Base-by-base conservation (phyloP, 1,140 invertebrate genomes). In the Zelostemma sp. region DNA sequence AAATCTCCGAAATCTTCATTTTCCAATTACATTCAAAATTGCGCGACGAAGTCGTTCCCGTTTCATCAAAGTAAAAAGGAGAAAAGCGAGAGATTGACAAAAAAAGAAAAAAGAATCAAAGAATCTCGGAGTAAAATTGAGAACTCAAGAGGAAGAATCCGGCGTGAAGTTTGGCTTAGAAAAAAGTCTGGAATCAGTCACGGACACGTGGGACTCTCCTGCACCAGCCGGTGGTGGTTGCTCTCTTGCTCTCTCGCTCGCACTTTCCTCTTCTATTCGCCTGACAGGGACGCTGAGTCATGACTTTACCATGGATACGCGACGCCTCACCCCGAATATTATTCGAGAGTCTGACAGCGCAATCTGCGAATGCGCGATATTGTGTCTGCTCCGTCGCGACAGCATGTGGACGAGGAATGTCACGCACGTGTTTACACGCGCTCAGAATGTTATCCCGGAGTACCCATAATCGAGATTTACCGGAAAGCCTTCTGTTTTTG, bases 291-390 rank as follows among this genome's bases (percentile, higher is more conserved):
- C 78, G 80, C 79, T 81, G 80, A 82, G 74, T 82, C 80, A 81
- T 71, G 70, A 58, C 58, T 65, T 55, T 63, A 46, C 43, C 48
- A 64, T 68, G 69, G 69, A 77, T 78, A 79, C 69, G 70, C 61
- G 67, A 66, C 73, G 70, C 68, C 76, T 81, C 77, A 80, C 76
- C 75, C 76, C 73, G 80, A 80, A 82, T 82, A 82, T 82, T 81
- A 82, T 80, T 80, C 79, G 75, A 67, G 70, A 72, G 74, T 69
- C 77, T 81, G 80, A 80, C 80, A 77, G 75, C 74, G 80, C 80
- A 82, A 82, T 82, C 80, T 81, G 80, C 77, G 80, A 80, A 81
- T 80, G 75, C 74, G 76, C 71, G 79, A 82, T 81, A 82, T 79
- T 79, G 74, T 78, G 74, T 77, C 61, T 70, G 57, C 47, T 43